phyloP scores from a whole-genome alignment of 2,888 invertebrate species.

The Fragum whitleyi region DNA sequence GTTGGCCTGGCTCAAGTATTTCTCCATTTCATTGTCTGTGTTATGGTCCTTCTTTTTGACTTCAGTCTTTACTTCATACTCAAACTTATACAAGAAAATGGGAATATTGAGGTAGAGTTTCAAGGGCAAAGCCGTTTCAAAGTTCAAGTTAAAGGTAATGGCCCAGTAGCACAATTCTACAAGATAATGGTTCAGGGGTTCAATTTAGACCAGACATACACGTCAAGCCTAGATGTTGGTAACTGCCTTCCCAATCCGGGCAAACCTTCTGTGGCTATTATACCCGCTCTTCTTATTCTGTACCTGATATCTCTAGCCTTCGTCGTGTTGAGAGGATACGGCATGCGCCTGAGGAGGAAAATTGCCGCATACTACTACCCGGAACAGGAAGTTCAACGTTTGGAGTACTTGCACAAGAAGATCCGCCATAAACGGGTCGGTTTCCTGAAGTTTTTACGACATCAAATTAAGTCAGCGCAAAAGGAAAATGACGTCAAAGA shows the following conservation, averaged over 20 bases:
- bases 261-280: constrained; percentile 47
- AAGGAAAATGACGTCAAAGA: constrained; percentile 60
- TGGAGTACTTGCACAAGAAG: constrained; percentile 66
- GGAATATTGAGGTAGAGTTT: constrained; percentile 66
- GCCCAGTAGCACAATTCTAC: constrained; percentile 63
- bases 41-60: constrained; percentile 70
- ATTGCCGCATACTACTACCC: constrained; percentile 67
- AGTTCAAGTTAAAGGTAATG: constrained; percentile 60
- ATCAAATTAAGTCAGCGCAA: constrained; percentile 57
- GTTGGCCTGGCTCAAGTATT: constrained; percentile 71
- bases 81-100: constrained; percentile 69
- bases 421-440: constrained; percentile 65
- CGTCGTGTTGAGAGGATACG: constrained; percentile 65
- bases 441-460: constrained; percentile 57
- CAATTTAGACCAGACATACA: constrained; percentile 47
- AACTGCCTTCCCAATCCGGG: constrained; percentile 65
- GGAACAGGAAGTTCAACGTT: constrained; percentile 61
- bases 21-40: constrained; percentile 71
- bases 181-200: constrained; percentile 46
- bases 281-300: constrained; percentile 53
- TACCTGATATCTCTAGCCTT: constrained; percentile 59
- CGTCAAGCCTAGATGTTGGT: constrained; percentile 54
- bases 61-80: constrained; percentile 77
- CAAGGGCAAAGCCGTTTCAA: constrained; percentile 44
- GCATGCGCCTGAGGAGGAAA: constrained; percentile 60